A percentile compares a stretch with the other conserved stretches of the same genome.
Evolutionary conservation across 2,888 invertebrate species (phyloP).

Genomic region (Incurvaria masculella): DNA sequence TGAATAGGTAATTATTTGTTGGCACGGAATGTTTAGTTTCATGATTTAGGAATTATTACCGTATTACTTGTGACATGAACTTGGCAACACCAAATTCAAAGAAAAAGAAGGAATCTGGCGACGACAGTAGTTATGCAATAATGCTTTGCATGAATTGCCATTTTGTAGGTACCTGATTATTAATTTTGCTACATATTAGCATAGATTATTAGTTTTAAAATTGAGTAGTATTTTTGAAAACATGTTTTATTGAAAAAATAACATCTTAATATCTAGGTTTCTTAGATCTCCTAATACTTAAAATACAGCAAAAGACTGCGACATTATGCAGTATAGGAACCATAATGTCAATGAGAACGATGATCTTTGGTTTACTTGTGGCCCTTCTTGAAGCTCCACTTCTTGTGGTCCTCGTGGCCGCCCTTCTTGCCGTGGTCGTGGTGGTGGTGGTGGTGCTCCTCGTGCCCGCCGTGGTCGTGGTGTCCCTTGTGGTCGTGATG

Average conservation of each 20-base stretch:
- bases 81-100: too few relatives aligned
- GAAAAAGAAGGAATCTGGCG: too few relatives aligned
- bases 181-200: too few relatives aligned
- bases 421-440: constrained; percentile 78
- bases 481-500: constrained; percentile 78
- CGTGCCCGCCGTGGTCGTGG: constrained; percentile 74
- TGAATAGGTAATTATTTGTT: too few relatives aligned
- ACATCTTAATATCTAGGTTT: background rate
- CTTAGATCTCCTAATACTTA: background rate
- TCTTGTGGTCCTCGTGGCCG: constrained; percentile 75
- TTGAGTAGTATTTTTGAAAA: too few relatives aligned
- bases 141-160: too few relatives aligned
- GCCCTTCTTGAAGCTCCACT: constrained; percentile 69
- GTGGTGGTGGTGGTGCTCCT: constrained; percentile 73
- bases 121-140: too few relatives aligned
- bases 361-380: constrained; percentile 30
- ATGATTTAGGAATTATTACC: too few relatives aligned
- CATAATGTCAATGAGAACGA: background rate
- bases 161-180: too few relatives aligned
- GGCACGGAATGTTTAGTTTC: too few relatives aligned
- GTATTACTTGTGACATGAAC: too few relatives aligned
- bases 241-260: background rate
- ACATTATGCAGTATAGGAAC: constrained; percentile 14
- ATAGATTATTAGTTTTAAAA: too few relatives aligned
- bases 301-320: constrained; percentile 4